Evolutionary conservation across 2,888 invertebrate genomes (phyloP), one percentile per base, ranked within the genome.

Genomic region (Drosophila trichaetosa): DNA sequence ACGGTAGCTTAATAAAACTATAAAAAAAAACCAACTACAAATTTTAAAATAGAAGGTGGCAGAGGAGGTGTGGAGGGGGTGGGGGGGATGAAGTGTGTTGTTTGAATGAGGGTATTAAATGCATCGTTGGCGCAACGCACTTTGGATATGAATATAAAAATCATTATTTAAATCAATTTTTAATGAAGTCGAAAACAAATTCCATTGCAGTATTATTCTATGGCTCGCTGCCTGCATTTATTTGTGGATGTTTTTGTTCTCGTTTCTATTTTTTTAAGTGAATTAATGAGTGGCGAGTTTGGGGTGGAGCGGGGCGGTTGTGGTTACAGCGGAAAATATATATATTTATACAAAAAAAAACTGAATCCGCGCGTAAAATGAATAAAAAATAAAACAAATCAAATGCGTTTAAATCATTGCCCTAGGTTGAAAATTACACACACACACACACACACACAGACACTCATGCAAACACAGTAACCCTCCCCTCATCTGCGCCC

Each of bases 161-260:
- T 62, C 69, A 68, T 87, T 87, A 89, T 89, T 89, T 87, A 89
- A 89, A 85, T 75, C 69, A 75, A 84, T 77, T 89, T 89, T 84
- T 85, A 84, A 85, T 89, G 87, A 89, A 89, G 89, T 89, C 68
- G 69, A 89, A 77, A 82, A 80, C 70, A 84, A 82, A 89, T 89
- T 89, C 84, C 84, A 62, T 49, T 54, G 81, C 64, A 57, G 54
- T 54, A 31, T 29, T 29, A 68, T 78, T 68, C 69, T 59, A 75
- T 73, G 67, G 62, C 68, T 76, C 65, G 69, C 64, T 73, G 59
- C 33, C 34, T 71, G 72, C 78, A 61, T 58, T 49, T 67, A 63
- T 66, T 63, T 60, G 57, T 72, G 64, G 54, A 62, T 78, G 54
- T 76, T 13, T 46, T 75, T 46, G 13, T 46, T 46, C 13, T 69